Conservation (phyloP, 2,888 invertebrate genomes). For the Digitonthophagus gazella region DNA sequence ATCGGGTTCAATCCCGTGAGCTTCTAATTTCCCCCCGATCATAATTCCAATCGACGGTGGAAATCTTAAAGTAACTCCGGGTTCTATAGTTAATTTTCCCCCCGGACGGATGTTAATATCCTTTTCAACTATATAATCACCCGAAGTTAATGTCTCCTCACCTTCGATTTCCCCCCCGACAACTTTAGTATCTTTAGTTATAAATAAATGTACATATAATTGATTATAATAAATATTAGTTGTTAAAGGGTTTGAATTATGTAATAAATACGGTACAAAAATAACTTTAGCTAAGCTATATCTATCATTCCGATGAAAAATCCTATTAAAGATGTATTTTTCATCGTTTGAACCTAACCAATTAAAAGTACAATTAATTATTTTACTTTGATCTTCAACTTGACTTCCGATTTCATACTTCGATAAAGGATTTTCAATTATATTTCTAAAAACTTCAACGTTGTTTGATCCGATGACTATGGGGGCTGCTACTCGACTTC, state of each 20-base stretch:
- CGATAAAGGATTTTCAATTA: constrained; percentile 86
- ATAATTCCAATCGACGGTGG: constrained; percentile 94
- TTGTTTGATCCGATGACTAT: constrained; percentile 91
- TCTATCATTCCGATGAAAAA: constrained; percentile 85
- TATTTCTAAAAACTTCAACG: constrained; percentile 84
- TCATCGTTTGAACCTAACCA: constrained; percentile 83
- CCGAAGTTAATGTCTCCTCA: constrained; percentile 74
- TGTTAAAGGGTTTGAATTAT: constrained; percentile 86
- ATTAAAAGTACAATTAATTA: constrained; percentile 91
- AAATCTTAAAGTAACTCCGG: constrained; percentile 87
- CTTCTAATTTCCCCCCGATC: constrained; percentile 89
- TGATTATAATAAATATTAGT: constrained; percentile 76
- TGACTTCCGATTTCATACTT: constrained; percentile 95
- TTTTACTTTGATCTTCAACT: constrained; percentile 88
- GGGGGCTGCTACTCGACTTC: constrained; percentile 90
- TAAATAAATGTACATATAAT: constrained; percentile 76
- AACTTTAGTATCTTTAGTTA: constrained; percentile 60
- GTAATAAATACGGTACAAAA: constrained; percentile 87
- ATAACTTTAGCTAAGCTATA: constrained; percentile 92
- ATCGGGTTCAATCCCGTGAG: constrained; percentile 74
- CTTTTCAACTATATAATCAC: constrained; percentile 86
- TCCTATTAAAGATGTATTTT: constrained; percentile 68
- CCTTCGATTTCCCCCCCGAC: constrained; percentile 95
- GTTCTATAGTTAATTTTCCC: constrained; percentile 83
- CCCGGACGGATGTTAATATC: constrained; percentile 94